Evolutionary conservation across 2,888 invertebrate genomes (phyloP).

Genomic region (Prosapia bicincta): DNA sequence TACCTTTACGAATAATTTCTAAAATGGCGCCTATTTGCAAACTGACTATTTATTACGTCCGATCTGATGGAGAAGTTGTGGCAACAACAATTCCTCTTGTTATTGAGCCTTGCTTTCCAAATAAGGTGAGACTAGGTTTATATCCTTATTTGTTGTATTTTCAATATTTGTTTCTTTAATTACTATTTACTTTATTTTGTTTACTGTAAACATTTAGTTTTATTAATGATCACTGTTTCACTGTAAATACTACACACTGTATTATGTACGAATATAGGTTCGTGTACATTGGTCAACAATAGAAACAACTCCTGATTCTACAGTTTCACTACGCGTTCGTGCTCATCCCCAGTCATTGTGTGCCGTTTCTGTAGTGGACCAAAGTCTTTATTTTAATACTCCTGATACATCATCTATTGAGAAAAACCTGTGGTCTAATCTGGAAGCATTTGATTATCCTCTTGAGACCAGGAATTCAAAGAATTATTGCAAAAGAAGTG

Average conservation of each 20-base stretch:
- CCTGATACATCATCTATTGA: background rate
- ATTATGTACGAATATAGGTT: background rate
- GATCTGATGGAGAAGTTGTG: conserved; percentile 53
- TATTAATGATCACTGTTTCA: no score
- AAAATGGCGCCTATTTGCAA: conserved; percentile 54
- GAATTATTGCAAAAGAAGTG: background rate
- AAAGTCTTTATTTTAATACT: background rate
- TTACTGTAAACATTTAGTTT: no score
- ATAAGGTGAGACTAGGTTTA: conserved; percentile 52
- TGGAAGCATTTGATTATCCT: background rate
- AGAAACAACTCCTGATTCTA: background rate
- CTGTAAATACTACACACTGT: no score
- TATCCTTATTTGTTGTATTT: no score
- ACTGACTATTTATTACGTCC: conserved; percentile 55
- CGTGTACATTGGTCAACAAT: conserved; percentile 10
- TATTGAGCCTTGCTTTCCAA: conserved; percentile 55
- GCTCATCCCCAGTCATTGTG: conserved; percentile 19
- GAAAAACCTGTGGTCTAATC: background rate
- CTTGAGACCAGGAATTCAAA: background rate
- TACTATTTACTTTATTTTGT: no score
- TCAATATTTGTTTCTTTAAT: no score
- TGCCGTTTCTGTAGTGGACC: conserved; percentile 6
- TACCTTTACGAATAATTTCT: conserved; percentile 50
- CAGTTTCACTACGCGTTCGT: background rate
- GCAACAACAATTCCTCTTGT: conserved; percentile 55